A percentile compares a stretch with the other conserved stretches of the same genome.
These are phyloP conservation scores for Sakesphorus luctuosus DNA, from an alignment of 2,113 vertebrate genomes.

Conservation along the genomic window DNA sequence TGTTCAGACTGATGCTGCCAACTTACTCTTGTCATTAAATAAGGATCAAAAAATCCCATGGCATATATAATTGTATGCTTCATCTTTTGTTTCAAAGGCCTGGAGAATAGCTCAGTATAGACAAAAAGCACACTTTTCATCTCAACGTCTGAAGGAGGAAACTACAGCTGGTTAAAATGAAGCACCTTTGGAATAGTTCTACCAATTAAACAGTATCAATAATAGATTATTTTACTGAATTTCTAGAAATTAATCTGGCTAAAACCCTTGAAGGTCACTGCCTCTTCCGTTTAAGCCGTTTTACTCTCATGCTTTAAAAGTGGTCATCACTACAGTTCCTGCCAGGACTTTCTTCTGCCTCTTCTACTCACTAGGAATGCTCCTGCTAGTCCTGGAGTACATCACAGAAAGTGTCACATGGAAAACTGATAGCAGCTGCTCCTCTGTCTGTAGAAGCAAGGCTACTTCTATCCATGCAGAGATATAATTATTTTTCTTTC, in stretches of 20 bases:
- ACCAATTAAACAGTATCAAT: background rate
- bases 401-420: background rate
- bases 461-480: background rate
- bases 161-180: background rate
- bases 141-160: background rate
- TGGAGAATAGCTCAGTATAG: background rate
- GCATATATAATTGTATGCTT: background rate
- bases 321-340: background rate
- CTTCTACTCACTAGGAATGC: background rate
- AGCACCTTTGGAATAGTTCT: background rate
- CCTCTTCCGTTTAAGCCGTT: background rate
- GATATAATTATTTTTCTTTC: background rate
- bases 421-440: background rate
- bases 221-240: background rate
- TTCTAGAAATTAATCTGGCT: background rate
- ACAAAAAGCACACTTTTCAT: background rate
- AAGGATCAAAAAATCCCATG: accelerated
- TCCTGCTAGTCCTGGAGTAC: background rate
- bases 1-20: background rate
- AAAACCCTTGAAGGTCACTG: background rate
- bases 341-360: background rate
- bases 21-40: background rate
- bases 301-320: background rate
- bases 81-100: background rate
- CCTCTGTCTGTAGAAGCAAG: background rate